These are phyloP conservation scores for Odiellus spinosus DNA, from an alignment of 2,888 invertebrate species.

Conservation along the genomic window DNA sequence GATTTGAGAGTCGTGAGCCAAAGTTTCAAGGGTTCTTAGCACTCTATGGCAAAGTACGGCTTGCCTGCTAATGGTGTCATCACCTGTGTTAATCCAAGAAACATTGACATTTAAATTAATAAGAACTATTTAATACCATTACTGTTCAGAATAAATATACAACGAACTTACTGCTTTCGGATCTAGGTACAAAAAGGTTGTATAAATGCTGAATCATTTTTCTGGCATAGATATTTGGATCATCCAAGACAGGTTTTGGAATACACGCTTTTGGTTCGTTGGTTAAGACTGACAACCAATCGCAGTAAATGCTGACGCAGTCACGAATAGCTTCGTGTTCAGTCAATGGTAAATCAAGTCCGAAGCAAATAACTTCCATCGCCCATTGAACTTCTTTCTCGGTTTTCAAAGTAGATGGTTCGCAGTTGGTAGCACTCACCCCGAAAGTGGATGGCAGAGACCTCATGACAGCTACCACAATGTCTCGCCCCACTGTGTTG, in stretches of 20 bases:
- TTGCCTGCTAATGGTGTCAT: conserved; percentile 48
- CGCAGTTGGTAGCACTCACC: conserved; percentile 50
- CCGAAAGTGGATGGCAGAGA: conserved; percentile 42
- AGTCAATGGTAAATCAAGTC: conserved; percentile 68
- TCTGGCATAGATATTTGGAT: conserved; percentile 75
- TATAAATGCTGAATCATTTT: conserved; percentile 83
- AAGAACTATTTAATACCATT: too few relatives aligned
- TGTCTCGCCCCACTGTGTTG: conserved; percentile 53
- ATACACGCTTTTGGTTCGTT: conserved; percentile 46
- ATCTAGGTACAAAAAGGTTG: conserved; percentile 81
- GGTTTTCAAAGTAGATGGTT: conserved; percentile 63
- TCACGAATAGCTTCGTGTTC: conserved; percentile 91
- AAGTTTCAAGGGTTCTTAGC: conserved; percentile 62
- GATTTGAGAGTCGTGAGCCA: conserved; percentile 53
- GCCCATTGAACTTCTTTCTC: conserved; percentile 53
- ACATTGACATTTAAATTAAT: too few relatives aligned
- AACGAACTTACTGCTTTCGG: conserved; percentile 40
- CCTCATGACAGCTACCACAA: conserved; percentile 61
- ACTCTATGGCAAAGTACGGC: conserved; percentile 85
- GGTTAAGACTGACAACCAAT: conserved; percentile 80
- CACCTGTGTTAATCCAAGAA: too few relatives aligned
- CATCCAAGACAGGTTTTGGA: conserved; percentile 70
- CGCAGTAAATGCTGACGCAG: conserved; percentile 90
- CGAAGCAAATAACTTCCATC: conserved; percentile 79
- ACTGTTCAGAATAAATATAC: too few relatives aligned